Conservation (phyloP, 2,113 vertebrate species). For the Heptranchias perlo region DNA sequence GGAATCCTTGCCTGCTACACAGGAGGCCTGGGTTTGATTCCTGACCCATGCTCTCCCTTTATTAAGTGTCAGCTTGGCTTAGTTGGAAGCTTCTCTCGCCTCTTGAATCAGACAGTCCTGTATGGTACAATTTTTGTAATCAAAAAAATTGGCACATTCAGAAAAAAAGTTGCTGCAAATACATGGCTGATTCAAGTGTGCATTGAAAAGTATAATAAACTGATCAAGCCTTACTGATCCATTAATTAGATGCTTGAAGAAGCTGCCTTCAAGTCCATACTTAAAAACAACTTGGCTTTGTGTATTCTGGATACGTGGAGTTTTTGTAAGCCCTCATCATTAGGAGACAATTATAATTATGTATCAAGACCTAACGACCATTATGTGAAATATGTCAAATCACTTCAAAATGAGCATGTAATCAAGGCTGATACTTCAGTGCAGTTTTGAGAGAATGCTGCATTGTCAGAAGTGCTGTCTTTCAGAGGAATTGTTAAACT, state of each 20-base stretch:
- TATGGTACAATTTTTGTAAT: neutral
- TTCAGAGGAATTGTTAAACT: no score
- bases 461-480: no score
- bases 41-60: neutral
- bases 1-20: neutral
- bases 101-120: neutral
- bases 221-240: neutral
- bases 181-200: neutral
- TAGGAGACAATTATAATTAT: neutral
- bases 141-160: neutral
- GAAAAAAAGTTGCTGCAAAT: neutral
- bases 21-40: neutral
- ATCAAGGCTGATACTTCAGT: neutral
- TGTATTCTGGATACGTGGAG: neutral
- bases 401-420: neutral
- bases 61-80: neutral
- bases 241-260: neutral
- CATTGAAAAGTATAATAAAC: neutral
- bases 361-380: neutral
- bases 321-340: neutral
- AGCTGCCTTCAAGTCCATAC: neutral
- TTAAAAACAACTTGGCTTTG: neutral
- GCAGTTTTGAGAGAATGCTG: no score
- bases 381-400: neutral
- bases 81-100: neutral